Evolutionary conservation across 2,113 vertebrate species (phyloP), one percentile per base, ranked within the genome.

Genomic region (Rostratula benghalensis): DNA sequence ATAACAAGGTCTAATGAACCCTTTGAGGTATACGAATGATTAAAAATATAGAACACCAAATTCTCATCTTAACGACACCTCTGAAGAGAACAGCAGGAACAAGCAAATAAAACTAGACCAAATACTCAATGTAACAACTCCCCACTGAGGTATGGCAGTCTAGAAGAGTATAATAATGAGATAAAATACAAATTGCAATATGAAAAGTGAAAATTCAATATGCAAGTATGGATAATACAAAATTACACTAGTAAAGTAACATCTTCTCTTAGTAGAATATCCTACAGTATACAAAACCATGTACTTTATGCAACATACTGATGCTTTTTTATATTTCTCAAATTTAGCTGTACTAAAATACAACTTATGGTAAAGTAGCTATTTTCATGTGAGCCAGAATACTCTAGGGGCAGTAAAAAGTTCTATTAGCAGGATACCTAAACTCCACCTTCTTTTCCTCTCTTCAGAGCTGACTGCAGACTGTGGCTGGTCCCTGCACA

Each of bases 61-160:
- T 78, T 97, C 74, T 94, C 18, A 54, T 50, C 48, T 92, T 97
- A 96, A 86, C 2, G 8, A 80, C 54, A 60, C 4, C 68, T 97
- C 60, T 88, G 76, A 96, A 87, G 90, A 37, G 39, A 96, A 28
- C n/a, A 64, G 76, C 41, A 59, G 88, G 75, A 95, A 71, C 57
- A 83, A 70, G 85, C 97, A 96, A 96, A 94, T 90, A 97, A 96
- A 96, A 85, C 24, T 69, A 95, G 92, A 93, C 67, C 81, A 96
- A 93, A 90, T 89, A 91, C 33, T 96, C 80, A 93, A 68, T 51
- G 35, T 94, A 96, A 97, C 43, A 97, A 79, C 63, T 87, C 92
- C 64, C 93, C 3, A 28, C 70, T 57, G 90, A 65, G 60, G 30
- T 25, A 82, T 33, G 80, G 39, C 89, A 69, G 74, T 79, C 91